These are phyloP conservation scores for Caenorhabditis japonica DNA, from an alignment of 2,888 invertebrate species.

Conservation along the genomic window DNA sequence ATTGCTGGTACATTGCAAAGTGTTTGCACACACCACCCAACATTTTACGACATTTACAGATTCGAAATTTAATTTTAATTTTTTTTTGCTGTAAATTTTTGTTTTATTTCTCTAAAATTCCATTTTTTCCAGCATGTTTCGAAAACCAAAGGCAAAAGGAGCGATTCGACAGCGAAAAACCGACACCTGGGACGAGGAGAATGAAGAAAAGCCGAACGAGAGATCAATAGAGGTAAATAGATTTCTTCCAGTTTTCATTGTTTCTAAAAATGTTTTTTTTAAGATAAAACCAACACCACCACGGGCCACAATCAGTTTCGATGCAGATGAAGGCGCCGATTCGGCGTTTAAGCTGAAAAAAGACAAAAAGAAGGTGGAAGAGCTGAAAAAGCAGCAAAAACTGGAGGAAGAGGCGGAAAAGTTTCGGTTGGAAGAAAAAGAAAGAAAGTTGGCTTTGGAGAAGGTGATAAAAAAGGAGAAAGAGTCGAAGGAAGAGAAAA, in stretches of 20 bases:
- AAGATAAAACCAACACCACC: slow-evolving; percentile 8
- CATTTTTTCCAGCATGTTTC: slow-evolving; percentile 64
- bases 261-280: too few relatives aligned
- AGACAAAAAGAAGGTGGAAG: slow-evolving; percentile 65
- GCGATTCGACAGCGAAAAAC: slow-evolving; percentile 57
- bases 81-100: background rate
- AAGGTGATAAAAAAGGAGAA: slow-evolving; percentile 46
- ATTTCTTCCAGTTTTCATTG: too few relatives aligned
- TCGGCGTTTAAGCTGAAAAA: slow-evolving; percentile 69
- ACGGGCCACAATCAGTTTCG: slow-evolving; percentile 66
- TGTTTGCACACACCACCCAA: slow-evolving; percentile 20
- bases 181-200: slow-evolving; percentile 46
- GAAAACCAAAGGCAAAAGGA: slow-evolving; percentile 69
- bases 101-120: background rate
- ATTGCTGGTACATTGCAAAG: background rate
- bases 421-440: slow-evolving; percentile 39
- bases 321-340: slow-evolving; percentile 66
- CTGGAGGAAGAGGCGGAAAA: slow-evolving; percentile 59
- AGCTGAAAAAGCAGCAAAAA: slow-evolving; percentile 59
- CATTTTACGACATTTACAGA: slow-evolving; percentile 18
- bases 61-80: slow-evolving; percentile 8
- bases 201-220: slow-evolving; percentile 12
- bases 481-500: slow-evolving; percentile 43
- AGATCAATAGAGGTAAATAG: slow-evolving; percentile 7
- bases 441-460: slow-evolving; percentile 37